A percentile compares a stretch with the other conserved stretches of the same genome.
These are phyloP conservation scores for Tenthredo amoena DNA, from an alignment of 2,888 invertebrate species.

Conservation along the genomic window DNA sequence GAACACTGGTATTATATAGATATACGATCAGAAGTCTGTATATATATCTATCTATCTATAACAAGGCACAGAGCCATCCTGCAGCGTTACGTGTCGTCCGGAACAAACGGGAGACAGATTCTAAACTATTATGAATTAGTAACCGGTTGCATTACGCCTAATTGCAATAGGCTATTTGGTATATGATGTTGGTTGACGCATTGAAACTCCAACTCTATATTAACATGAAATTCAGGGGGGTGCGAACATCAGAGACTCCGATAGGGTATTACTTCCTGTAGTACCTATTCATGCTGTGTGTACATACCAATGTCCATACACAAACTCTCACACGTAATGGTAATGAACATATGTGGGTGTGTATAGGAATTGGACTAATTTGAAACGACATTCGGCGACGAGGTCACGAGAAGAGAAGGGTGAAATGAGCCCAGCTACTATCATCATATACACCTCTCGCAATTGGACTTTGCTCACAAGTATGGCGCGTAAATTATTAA, in stretches of 20 bases:
- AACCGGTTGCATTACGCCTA: conserved; percentile 11
- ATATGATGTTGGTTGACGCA: background rate
- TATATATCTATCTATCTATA: background rate
- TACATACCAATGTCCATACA: background rate
- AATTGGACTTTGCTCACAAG: conserved; percentile 17
- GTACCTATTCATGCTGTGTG: conserved; percentile 6
- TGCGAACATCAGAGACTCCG: conserved; percentile 8
- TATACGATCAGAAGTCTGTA: conserved; percentile 12
- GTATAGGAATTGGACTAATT: conserved; percentile 37
- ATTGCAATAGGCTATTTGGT: conserved; percentile 19
- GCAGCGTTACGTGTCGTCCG: background rate
- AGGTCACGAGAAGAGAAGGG: conserved; percentile 34
- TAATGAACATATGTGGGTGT: background rate
- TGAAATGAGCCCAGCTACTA: conserved; percentile 3
- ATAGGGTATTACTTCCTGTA: background rate
- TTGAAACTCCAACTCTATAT: background rate
- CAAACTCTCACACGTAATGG: background rate
- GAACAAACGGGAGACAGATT: background rate
- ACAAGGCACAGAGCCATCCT: background rate
- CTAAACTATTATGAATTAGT: background rate
- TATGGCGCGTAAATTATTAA: conserved; percentile 23
- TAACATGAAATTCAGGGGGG: background rate
- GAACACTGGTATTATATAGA: conserved; percentile 28
- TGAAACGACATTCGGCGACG: conserved; percentile 34
- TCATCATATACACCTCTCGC: conserved; percentile 22